A percentile compares a stretch with the other conserved stretches of the same genome.
phyloP scores from a whole-genome alignment of 2,113 vertebrate species.

The Istiophorus platypterus region DNA sequence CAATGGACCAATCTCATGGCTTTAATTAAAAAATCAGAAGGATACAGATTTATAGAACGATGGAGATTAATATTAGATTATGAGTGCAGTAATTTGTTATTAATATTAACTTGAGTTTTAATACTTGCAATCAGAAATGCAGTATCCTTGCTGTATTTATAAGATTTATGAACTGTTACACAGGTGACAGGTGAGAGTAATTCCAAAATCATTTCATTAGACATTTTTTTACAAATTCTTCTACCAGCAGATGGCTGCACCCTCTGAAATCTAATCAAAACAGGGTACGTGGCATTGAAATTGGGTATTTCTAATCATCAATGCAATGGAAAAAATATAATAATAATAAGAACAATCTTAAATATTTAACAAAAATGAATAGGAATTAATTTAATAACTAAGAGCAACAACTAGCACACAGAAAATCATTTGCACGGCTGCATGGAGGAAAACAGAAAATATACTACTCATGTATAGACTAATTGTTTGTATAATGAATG shows the following conservation, averaged over 20 bases:
- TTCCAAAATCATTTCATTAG: no score
- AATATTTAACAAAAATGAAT: background rate
- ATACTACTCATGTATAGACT: background rate
- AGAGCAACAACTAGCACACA: background rate
- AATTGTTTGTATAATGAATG: constrained; percentile 19
- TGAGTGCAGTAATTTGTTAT: no score
- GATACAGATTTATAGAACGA: no score
- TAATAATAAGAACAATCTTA: background rate
- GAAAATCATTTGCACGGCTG: constrained; percentile 6
- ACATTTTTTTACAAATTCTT: background rate
- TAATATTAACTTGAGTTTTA: no score
- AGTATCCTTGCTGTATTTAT: no score
- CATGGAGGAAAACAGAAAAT: constrained; percentile 4
- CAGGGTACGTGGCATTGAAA: background rate
- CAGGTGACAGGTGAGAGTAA: no score
- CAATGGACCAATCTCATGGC: background rate
- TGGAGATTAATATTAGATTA: no score
- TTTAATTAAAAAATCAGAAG: no score
- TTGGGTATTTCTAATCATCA: background rate
- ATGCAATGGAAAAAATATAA: background rate
- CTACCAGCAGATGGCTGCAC: background rate
- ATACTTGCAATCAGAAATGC: no score
- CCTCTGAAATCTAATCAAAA: background rate
- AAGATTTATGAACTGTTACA: no score
- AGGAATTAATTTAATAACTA: constrained; percentile 6